Evolutionary conservation across 2,888 invertebrate species (phyloP).

Genomic region (Dioctria linearis): DNA sequence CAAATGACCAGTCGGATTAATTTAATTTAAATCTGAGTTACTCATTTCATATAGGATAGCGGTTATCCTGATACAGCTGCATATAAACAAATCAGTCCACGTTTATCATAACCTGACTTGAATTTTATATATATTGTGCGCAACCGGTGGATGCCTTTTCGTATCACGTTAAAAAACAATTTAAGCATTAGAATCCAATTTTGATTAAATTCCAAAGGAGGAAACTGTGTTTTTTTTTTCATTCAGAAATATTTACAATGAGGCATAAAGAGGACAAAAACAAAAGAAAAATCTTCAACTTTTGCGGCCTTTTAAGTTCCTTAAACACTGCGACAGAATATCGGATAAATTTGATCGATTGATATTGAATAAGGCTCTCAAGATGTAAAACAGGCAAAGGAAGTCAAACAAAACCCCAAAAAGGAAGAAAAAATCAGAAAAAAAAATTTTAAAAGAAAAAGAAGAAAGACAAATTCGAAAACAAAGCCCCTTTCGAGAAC

Average conservation of each 20-base stretch:
- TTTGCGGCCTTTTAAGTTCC: background rate
- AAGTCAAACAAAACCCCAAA: conserved; percentile 24
- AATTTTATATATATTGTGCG: too few relatives aligned
- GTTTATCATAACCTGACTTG: too few relatives aligned
- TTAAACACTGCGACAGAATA: conserved; percentile 26
- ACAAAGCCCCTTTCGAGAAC: conserved; percentile 24
- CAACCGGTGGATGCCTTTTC: too few relatives aligned
- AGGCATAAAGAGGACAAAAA: background rate
- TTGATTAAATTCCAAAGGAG: conserved; percentile 1
- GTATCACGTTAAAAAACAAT: too few relatives aligned
- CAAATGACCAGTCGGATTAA: too few relatives aligned
- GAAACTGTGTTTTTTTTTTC: conserved; percentile 8
- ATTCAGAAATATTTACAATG: conserved; percentile 17
- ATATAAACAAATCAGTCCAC: too few relatives aligned
- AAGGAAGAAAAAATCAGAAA: background rate
- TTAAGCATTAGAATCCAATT: background rate
- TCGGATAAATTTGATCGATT: conserved; percentile 49
- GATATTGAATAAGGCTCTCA: conserved; percentile 43
- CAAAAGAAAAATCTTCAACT: conserved; percentile 19
- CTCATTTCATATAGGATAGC: too few relatives aligned
- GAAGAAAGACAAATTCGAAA: conserved; percentile 37
- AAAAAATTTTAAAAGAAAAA: too few relatives aligned
- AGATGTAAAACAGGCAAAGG: conserved; percentile 25
- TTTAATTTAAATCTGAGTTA: too few relatives aligned
- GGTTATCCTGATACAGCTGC: too few relatives aligned